phyloP scores from a whole-genome alignment of 2,113 vertebrate species.

The Chaenogobius annularis region DNA sequence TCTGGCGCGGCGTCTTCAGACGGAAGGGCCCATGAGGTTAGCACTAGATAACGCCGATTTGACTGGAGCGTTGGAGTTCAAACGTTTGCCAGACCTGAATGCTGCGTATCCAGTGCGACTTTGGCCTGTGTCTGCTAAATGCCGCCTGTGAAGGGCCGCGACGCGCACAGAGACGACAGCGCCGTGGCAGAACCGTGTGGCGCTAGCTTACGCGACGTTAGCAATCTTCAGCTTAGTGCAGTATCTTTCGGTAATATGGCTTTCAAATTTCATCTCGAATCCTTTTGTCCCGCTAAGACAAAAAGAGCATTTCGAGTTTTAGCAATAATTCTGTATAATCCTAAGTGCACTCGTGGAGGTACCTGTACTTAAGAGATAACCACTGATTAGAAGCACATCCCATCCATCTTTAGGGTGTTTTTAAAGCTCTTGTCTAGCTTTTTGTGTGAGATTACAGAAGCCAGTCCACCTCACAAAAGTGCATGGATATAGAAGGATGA shows the following conservation, averaged over 20 bases:
- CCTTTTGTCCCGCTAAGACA: constrained; percentile 12
- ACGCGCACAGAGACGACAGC: constrained; percentile 9
- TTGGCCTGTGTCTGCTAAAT: neutral
- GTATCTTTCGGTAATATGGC: constrained; percentile 16
- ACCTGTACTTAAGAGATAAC: constrained; percentile 9
- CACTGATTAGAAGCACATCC: neutral
- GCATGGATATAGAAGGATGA: constrained; percentile 13
- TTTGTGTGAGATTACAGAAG: constrained; percentile 8
- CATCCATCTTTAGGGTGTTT: constrained; percentile 1
- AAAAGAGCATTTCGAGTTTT: constrained; percentile 24
- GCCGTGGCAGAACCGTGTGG: neutral
- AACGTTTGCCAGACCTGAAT: constrained; percentile 30
- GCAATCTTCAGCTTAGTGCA: constrained; percentile 13
- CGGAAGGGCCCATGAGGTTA: neutral
- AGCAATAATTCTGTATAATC: constrained; percentile 17
- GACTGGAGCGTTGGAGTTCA: neutral
- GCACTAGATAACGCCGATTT: neutral
- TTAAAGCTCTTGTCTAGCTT: constrained; percentile 16
- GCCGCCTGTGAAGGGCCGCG: constrained; percentile 10
- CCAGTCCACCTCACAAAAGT: constrained; percentile 23
- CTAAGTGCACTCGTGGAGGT: neutral
- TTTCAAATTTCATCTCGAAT: constrained; percentile 13
- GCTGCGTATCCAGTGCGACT: constrained; percentile 31
- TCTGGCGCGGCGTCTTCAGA: constrained; percentile 22
- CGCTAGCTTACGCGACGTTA: constrained; percentile 8